Base-by-base conservation (phyloP, 2,113 vertebrate genomes). In the Calcarius ornatus region DNA sequence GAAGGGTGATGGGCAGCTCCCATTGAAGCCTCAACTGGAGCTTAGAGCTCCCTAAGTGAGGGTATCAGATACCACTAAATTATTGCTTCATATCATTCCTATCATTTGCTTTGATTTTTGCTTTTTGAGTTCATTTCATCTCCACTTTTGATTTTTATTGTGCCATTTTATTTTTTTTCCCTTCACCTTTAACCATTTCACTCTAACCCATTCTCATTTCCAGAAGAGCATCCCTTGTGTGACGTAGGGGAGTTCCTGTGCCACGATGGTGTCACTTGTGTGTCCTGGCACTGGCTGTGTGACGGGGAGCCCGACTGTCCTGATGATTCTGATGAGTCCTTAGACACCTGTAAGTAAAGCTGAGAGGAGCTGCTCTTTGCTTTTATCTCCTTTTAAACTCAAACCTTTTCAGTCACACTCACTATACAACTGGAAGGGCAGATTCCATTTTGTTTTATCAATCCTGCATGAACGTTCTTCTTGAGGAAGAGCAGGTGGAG, bases 241-340 rank as follows among this genome's bases (percentile, higher is more conserved):
- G 99, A 99, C 71, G 87, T 98, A 75, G 98, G 98, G 86, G 99
- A 99, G 96, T 99, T 99, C 99, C 98, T 98, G 96, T 99, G 99
- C 97, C 98, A 87, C 53, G 98, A 99, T 96, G 63, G 88, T 1
- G 48, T 97, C 95, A 99, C 98, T 95, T 99, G 99, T 96, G 92
- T 99, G 80, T 99, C 99, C 47, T 98, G 98, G 92, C 98, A 97
- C 94, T 99, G 99, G 99, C 98, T 99, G 81, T 99, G 99, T 93
- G 99, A 99, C n/a, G 99, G 98, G 65, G 99, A 99, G 96, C 98
- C 99, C 5, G 98, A 99, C 91, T 99, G 99, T 92, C 99, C 99
- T 2, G 99, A 99, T 69, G 98, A 97, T 94, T 99, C 99, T 5
- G 99, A 99, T 54, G 99, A 99, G 93, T 97, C 97, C n/a, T 96